Conservation (phyloP, 2,113 vertebrate genomes). For the Gnathonemus echidnorhynchus region DNA sequence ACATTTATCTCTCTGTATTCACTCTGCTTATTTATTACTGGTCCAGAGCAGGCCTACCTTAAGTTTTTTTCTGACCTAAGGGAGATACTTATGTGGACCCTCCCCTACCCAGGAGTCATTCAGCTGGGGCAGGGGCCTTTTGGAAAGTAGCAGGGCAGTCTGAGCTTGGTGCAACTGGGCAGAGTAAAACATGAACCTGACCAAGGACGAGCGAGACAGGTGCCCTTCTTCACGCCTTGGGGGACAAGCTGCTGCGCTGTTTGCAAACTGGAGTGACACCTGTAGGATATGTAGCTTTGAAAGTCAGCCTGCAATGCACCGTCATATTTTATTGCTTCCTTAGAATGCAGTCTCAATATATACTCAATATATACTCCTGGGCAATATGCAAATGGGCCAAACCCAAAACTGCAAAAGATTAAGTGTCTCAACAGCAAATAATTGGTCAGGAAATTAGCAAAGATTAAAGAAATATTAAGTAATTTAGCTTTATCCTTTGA, state of each 20-base stretch:
- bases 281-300: slow-evolving; percentile 1
- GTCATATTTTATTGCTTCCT: background rate
- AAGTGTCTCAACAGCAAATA: background rate
- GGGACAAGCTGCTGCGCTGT: slow-evolving; percentile 6
- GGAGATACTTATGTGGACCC: slow-evolving; percentile 27
- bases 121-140: slow-evolving; percentile 21
- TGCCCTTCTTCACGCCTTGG: slow-evolving; percentile 5
- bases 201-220: slow-evolving; percentile 13
- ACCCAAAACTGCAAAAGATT: background rate
- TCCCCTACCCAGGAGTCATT: slow-evolving; percentile 2
- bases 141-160: slow-evolving; percentile 34
- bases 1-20: background rate
- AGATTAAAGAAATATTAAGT: background rate
- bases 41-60: background rate
- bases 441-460: background rate
- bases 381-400: background rate
- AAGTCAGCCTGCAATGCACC: background rate
- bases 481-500: background rate
- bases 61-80: background rate
- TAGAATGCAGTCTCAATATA: background rate
- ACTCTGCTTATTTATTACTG: background rate
- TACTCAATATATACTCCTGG: background rate
- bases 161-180: slow-evolving; percentile 32
- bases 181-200: slow-evolving; percentile 32
- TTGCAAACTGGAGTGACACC: background rate